Conservation (phyloP, 2,797 vertebrate genomes). For the Centroberyx gerrardi region DNA sequence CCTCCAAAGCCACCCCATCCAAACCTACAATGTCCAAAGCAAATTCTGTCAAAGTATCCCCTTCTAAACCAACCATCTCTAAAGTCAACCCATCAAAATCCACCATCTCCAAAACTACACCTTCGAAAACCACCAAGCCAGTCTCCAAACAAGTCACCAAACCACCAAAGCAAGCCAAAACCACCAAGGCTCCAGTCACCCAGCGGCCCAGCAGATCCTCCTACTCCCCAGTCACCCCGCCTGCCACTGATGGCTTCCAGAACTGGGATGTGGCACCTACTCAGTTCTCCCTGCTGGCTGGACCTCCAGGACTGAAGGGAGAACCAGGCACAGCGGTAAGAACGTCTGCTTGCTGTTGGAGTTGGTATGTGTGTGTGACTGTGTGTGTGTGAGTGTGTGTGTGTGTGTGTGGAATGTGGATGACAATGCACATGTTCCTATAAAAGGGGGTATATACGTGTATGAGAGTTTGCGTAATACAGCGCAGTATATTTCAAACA, state of each 20-base stretch:
- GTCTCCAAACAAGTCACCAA: conserved; percentile 64
- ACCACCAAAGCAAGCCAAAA: conserved; percentile 71
- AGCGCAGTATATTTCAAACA: neutral
- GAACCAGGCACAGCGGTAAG: conserved; percentile 91
- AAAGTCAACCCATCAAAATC: conserved; percentile 74
- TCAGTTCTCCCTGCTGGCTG: conserved; percentile 86
- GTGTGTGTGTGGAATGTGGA: conserved; percentile 2
- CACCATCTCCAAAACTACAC: conserved; percentile 60
- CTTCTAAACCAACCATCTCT: conserved; percentile 62
- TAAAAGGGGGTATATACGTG: neutral
- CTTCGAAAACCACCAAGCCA: conserved; percentile 63
- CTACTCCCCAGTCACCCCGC: conserved; percentile 82
- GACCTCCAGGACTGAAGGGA: conserved; percentile 91
- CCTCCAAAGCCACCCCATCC: conserved; percentile 71
- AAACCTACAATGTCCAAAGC: conserved; percentile 59
- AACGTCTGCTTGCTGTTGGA: conserved; percentile 25
- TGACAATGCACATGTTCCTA: neutral
- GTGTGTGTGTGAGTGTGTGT: conserved; percentile 25
- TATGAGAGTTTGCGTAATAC: conserved; percentile 18
- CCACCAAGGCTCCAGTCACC: conserved; percentile 67
- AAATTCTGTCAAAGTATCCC: conserved; percentile 62
- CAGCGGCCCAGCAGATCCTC: conserved; percentile 66
- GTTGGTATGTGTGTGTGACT: conserved; percentile 12
- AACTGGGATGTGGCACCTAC: conserved; percentile 89
- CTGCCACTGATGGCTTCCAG: conserved; percentile 87